These are phyloP conservation scores for Phalanger gymnotis DNA, from an alignment of 2,797 vertebrate genomes.

Conservation along the genomic window DNA sequence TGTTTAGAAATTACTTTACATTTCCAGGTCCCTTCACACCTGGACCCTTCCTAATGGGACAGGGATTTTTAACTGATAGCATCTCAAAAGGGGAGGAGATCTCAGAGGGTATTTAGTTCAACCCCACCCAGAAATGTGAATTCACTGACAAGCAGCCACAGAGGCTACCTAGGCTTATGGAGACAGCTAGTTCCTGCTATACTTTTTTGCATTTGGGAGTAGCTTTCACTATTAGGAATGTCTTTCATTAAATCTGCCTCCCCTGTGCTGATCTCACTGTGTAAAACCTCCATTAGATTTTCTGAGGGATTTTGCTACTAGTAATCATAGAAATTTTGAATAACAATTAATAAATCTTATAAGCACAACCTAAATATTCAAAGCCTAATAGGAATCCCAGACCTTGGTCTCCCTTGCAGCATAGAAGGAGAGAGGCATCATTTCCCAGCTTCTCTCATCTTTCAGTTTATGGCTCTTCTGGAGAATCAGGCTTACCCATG, in stretches of 20 bases:
- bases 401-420: background rate
- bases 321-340: background rate
- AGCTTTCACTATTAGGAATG: background rate
- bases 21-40: background rate
- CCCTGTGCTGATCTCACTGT: background rate
- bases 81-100: background rate
- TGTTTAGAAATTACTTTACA: background rate
- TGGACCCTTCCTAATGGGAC: background rate
- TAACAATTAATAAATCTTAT: background rate
- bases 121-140: background rate
- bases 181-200: background rate
- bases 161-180: background rate
- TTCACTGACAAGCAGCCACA: background rate
- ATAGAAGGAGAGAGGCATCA: background rate
- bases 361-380: background rate
- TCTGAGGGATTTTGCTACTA: background rate
- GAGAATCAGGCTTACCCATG: background rate
- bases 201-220: background rate
- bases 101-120: background rate
- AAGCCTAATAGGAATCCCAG: background rate
- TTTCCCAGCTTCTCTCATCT: background rate
- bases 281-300: background rate
- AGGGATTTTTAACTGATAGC: background rate
- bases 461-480: background rate
- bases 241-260: background rate